Base-by-base conservation (phyloP, 2,113 vertebrate species). In the Brachypteracias leptosomus region DNA sequence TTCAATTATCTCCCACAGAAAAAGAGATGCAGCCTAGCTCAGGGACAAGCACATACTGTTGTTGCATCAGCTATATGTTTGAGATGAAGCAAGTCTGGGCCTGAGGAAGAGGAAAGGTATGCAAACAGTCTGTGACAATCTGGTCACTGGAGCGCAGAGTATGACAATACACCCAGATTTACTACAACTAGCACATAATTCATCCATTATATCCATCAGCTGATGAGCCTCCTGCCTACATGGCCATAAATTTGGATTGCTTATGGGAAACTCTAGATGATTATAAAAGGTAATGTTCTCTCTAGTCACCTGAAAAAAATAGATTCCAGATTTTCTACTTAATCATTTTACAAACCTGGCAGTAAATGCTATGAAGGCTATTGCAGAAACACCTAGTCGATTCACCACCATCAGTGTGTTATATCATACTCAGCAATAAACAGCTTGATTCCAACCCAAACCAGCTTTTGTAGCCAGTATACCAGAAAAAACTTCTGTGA, bases 311-410 rank as follows among this genome's bases (percentile, higher is more conserved):
- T 96, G 90, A 93, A 94, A 94, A 52, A 86, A 95, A 93, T 57
- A 86, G 79, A 72, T 95, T 95, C 88, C 96, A 97, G 93, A 89
- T 96, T 96, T 96, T 94, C 76, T 94, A 51, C 68, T 95, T 90
- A 90, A 92, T 90, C 94, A 85, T 95, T 93, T 96, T 93, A 93
- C 73, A 89, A 42, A 19, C 80, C 92, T 93, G 88, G 92, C 92
- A 93, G 57, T 92, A 95, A 95, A 95, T 90, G 61, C 7, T 65
- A 8, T 89, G 70, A 76, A 93, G 68, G n/a, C 68, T 86, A 74
- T 90, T 93, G 90, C 76, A 95, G 85, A 92, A 93, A 92, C 90
- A 90, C 92, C 89, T 95, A 97, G 94, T 84, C 96, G 96, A 97
- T 97, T 96, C 92, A 93, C 93, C 83, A 95, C 85, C 85, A 92